Conservation (phyloP, 1,140 invertebrate species). For the Lithobius niger region DNA sequence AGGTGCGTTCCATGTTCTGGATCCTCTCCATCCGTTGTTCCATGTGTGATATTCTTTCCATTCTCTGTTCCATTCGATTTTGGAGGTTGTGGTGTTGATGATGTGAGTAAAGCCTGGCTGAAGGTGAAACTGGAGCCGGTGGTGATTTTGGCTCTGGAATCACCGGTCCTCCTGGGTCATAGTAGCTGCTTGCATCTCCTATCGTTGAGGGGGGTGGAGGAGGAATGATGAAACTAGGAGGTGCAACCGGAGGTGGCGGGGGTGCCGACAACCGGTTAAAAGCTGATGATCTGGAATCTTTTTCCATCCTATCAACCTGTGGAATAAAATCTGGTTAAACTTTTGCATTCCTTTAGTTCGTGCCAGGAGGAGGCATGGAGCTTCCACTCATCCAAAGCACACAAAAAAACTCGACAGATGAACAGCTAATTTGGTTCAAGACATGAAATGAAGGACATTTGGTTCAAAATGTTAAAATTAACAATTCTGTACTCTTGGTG, state of each 20-base stretch:
- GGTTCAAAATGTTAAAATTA: too few relatives aligned
- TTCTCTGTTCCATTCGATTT: constrained; percentile 25
- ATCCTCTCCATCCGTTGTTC: too few relatives aligned
- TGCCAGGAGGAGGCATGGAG: too few relatives aligned
- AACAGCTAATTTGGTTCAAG: too few relatives aligned
- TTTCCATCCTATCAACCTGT: constrained; percentile 36
- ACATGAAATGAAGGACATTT: too few relatives aligned
- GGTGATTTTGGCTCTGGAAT: constrained; percentile 12
- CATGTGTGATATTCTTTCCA: not conserved
- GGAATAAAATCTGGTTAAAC: constrained; percentile 6
- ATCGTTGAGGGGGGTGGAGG: not conserved
- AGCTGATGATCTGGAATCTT: constrained; percentile 9
- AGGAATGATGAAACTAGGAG: constrained; percentile 12
- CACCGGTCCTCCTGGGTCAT: constrained; percentile 13
- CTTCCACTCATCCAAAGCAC: not conserved
- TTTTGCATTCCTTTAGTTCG: too few relatives aligned
- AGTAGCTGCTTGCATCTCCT: constrained; percentile 13
- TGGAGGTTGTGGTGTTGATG: constrained; percentile 8
- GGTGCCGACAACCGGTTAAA: constrained; percentile 38
- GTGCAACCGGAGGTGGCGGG: constrained; percentile 46
- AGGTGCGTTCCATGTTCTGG: too few relatives aligned
- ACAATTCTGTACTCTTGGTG: too few relatives aligned
- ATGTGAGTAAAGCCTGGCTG: not conserved
- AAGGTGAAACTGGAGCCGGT: constrained; percentile 16
- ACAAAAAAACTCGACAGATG: too few relatives aligned